phyloP scores from a whole-genome alignment of 2,888 invertebrate species.

The Drosophila peninsularis region DNA sequence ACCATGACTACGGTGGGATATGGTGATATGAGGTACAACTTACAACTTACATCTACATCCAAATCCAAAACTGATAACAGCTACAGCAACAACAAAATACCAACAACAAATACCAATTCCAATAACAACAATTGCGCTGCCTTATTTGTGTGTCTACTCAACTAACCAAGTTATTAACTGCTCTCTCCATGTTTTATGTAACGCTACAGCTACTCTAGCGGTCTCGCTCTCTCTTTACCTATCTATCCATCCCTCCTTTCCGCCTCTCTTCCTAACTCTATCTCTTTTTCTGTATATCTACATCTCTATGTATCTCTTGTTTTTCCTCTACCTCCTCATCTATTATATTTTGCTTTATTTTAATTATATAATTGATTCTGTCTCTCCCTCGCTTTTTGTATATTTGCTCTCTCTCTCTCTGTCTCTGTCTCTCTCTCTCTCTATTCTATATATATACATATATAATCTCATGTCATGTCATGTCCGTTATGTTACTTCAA shows the following conservation, averaged over 20 bases:
- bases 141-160: constrained; percentile 36
- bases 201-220: constrained; percentile 28
- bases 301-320: not conserved
- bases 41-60: constrained; percentile 44
- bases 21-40: constrained; percentile 97
- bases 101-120: constrained; percentile 19
- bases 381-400: not conserved
- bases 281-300: not conserved
- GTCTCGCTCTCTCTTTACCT: constrained; percentile 11
- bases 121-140: constrained; percentile 46
- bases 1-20: constrained; percentile 99
- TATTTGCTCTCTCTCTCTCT: not conserved
- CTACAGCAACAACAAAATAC: constrained; percentile 11
- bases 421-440: not conserved
- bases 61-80: constrained; percentile 36
- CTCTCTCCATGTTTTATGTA: constrained; percentile 49
- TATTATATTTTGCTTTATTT: not conserved
- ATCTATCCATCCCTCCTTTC: not conserved
- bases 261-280: not conserved
- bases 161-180: constrained; percentile 37
- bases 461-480: not conserved
- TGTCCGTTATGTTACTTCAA: not conserved
- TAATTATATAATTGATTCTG: not conserved
- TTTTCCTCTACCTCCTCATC: not conserved
- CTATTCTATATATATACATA: not conserved